Evolutionary conservation across 2,113 vertebrate species (phyloP), one percentile per base, ranked within the genome.

Genomic region (Melanostigma gelatinosum): DNA sequence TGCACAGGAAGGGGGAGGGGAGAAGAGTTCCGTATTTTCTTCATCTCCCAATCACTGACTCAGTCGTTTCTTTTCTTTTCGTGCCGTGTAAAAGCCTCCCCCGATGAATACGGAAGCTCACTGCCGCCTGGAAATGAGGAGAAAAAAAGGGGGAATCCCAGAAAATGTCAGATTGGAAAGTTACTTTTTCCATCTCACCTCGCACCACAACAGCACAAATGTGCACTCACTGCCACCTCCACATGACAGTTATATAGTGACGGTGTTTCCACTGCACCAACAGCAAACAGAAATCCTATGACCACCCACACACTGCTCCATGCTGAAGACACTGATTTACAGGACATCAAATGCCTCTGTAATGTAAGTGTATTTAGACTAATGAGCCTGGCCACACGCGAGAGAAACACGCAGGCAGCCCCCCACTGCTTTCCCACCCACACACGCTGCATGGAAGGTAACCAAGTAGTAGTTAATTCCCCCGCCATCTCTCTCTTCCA

Each of bases 1-100:
- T 83, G 42, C 85, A 78, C 79, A 60, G 89, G 88, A 92, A 89
- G 84, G 87, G 88, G 90, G 93, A 90, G 80, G 92, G 86, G 90
- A 90, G 78, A 68, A 60, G 72, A 90, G 85, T 89, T 81, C 79
- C 84, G 82, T 78, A 62, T 84, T 82, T 76, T 83, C 85, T 80
- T 80, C 65, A 60, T 82, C 79, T 91, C 85, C 74, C 58, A 90
- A 90, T 88, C 84, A 85, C 40, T 81, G 70, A 86, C 79, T 86
- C 42, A 52, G 67, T 75, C 22, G 50, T 44, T 55, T 76, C 9
- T 71, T 54, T 52, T 72, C 18, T 79, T 61, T 64, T 72, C 34
- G 34, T 29, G 52, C 34, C 60, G 62, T 58, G 74, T 40, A 67
- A 80, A 85, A 64, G 40, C 13, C 24, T 74, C 38, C 46, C 36